Evolutionary conservation across 2,888 invertebrate genomes (phyloP), one percentile per base, ranked within the genome.

Genomic region (Rapana venosa): DNA sequence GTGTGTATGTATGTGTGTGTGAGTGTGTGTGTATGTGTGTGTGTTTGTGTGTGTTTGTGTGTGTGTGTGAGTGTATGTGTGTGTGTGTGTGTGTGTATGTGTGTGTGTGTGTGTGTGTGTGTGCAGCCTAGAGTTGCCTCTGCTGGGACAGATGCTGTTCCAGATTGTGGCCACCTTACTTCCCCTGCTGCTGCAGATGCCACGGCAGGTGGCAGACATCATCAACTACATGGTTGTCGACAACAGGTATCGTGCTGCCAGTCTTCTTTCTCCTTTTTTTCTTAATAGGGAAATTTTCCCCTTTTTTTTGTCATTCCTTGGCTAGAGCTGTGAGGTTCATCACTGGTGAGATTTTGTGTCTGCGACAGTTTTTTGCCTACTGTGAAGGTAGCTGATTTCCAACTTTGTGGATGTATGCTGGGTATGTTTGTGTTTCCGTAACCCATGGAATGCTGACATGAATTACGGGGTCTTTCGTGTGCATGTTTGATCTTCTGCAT

Each of bases 121-220:
- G 88, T 97, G 79, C 91, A 95, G 95, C 89, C 93, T 96, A 79
- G 96, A 96, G 90, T 88, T 95, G 66, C 95, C 96, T 56, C 93
- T 95, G 30, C 96, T 98, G 36, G 98, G 98, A 0, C 98, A 98
- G 0, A 97, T 98, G 90, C 96, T 99, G 92, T 97, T 98, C 20
- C 98, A 98, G 91, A 97, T 99, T 93, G 97, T 98, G 35, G 97
- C 98, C 2, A 98, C 98, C 0, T 96, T 99, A 83, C 96, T 98
- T 91, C 98, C 98, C 0, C 97, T 98, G 88, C 96, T 98, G n/a
- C 97, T 97, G 56, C 96, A 97, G 87, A 97, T 97, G 91, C 97
- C 97, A 0, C 96, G 96, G 74, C 97, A 98, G 96, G 97, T 98
- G 13, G 97, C 98, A 92, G 97, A 97, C 87, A 98, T 98, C 93